Conservation (phyloP, 2,797 vertebrate genomes). For the Paratrypauchen microcephalus region DNA sequence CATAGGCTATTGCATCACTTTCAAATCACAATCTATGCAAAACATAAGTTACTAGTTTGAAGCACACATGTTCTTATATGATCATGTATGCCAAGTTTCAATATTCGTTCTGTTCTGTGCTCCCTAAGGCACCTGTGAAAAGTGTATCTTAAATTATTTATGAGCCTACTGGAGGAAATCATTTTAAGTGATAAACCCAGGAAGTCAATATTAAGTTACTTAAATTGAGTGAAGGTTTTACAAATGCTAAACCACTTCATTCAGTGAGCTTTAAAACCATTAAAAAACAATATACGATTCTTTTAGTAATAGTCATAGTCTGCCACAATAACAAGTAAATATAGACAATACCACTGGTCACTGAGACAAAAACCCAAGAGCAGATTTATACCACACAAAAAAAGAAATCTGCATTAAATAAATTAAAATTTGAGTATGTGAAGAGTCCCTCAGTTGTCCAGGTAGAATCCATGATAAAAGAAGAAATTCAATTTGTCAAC, state of each 20-base stretch:
- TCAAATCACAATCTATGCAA: neutral
- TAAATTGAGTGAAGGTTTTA: no score
- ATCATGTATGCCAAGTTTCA: neutral
- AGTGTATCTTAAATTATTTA: constrained; percentile 3
- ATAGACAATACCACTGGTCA: no score
- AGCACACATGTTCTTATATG: neutral
- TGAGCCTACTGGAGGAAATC: neutral
- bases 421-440: no score
- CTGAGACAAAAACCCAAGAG: no score
- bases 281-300: neutral
- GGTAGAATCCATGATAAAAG: no score
- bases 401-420: no score
- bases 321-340: no score
- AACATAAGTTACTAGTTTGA: neutral
- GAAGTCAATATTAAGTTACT: neutral
- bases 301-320: no score
- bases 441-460: no score
- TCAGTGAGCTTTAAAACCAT: neutral
- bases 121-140: neutral
- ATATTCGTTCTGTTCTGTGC: neutral
- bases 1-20: neutral
- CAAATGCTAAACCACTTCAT: no score
- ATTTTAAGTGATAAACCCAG: neutral
- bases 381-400: no score
- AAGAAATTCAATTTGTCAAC: no score